Evolutionary conservation across 2,113 vertebrate species (phyloP), one percentile per base, ranked within the genome.

Genomic region (Mus spicilegus): DNA sequence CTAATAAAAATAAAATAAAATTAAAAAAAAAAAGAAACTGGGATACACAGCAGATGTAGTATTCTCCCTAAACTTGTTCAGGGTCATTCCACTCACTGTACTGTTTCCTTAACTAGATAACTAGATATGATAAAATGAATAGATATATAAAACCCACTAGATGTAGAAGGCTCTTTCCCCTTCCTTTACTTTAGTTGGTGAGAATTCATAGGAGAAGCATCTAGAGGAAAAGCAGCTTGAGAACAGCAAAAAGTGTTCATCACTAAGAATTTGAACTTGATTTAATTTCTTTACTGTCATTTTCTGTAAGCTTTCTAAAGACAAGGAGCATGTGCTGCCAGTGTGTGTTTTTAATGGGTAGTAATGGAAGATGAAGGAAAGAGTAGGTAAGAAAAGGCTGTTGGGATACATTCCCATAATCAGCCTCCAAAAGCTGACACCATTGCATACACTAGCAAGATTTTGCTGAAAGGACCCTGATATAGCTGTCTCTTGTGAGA

Each of bases 311-410:
- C 19, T 85, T 94, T 80, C 77, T 30, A 51, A 95, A 90, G 65
- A 16, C 76, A 89, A 90, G 28, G 12, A 2, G 92, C 22, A 90
- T 22, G 67, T 61, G 8, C 16, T 77, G 67, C 70, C 67, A 91
- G 86, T 89, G 54, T 92, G n/a, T 84, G n/a, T 90, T 93, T 73
- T 93, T 93, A 81, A 73, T 80, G 63, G n/a, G 58, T 7, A 36
- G 39, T 89, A 81, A 91, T 72, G 39, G 26, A 3, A 76, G 42
- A 85, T 72, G 63, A 93, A 90, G 28, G 58, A 96, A 63, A 89
- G 30, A 77, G 73, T 42, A 61, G 72, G 28, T 33, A 87, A 73
- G 63, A 54, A 91, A 87, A 76, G 49, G 69, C 28, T 75, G 19
- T n/a, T 87, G 30, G 42, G 42, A 42, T 42, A 2, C 42, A 42